These are phyloP conservation scores for Tapera naevia DNA, from an alignment of 2,797 vertebrate species.

Conservation along the genomic window DNA sequence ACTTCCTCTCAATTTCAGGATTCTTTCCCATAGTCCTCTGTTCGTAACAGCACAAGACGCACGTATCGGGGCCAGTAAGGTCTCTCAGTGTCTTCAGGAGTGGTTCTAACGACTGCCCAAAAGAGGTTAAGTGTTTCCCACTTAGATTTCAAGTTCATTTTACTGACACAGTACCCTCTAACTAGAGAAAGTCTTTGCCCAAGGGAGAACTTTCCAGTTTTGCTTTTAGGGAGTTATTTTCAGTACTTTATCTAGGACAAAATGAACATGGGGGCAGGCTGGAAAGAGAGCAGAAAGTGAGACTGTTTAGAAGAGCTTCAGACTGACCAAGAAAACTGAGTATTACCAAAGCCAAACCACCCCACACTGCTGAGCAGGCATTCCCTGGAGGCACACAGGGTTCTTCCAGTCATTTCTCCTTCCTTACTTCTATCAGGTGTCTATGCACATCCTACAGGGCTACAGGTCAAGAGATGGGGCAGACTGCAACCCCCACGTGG, in stretches of 20 bases:
- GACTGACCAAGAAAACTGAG: not conserved
- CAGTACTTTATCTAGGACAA: constrained; percentile 14
- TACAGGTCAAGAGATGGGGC: not conserved
- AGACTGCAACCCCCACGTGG: not conserved
- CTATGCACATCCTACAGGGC: not conserved
- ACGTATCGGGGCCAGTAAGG: constrained; percentile 86
- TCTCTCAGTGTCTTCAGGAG: constrained; percentile 89
- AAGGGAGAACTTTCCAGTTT: not conserved
- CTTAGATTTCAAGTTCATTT: not conserved
- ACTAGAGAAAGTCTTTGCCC: not conserved
- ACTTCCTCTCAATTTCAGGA: constrained; percentile 89
- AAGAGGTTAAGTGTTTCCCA: not conserved
- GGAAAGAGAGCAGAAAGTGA: not conserved
- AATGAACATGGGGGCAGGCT: not conserved
- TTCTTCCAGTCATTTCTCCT: not conserved
- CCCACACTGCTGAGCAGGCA: not conserved
- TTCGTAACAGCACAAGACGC: constrained; percentile 94
- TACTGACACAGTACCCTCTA: not conserved
- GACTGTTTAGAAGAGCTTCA: not conserved
- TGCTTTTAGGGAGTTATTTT: constrained; percentile 20
- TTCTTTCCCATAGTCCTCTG: constrained; percentile 93
- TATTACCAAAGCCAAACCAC: not conserved
- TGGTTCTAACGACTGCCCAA: constrained; percentile 86
- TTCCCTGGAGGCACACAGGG: not conserved
- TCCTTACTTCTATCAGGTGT: not conserved